Evolutionary conservation across 2,113 vertebrate genomes (phyloP).

Genomic region (Chaetorhynchus papuensis): DNA sequence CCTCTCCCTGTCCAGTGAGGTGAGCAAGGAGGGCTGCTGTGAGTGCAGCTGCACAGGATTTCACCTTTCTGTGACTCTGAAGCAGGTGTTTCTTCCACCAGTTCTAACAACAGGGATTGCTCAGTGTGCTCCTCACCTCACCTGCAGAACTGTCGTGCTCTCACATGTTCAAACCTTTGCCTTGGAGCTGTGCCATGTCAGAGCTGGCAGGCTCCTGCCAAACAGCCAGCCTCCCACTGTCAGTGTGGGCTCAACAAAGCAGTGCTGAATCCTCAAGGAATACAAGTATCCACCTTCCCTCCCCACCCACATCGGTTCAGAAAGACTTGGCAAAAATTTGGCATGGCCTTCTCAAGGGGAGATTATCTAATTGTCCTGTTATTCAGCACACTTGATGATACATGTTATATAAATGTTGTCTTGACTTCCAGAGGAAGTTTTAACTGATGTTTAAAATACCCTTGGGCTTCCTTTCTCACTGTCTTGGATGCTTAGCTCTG

Average conservation of each 20-base stretch:
- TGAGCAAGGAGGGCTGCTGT: background rate
- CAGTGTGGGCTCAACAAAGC: rapidly evolving
- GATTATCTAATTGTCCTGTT: background rate
- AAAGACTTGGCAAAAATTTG: background rate
- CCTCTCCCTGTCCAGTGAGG: background rate
- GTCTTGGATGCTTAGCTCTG: background rate
- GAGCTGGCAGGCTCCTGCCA: background rate
- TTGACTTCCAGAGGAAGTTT: background rate
- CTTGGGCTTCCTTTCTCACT: background rate
- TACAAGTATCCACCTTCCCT: background rate
- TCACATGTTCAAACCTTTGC: rapidly evolving
- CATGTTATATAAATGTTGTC: background rate
- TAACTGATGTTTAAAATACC: background rate
- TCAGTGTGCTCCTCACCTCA: background rate
- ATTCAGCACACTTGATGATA: background rate
- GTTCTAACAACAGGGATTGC: background rate
- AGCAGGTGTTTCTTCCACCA: background rate
- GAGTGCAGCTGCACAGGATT: background rate
- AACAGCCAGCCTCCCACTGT: background rate
- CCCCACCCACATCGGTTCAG: background rate
- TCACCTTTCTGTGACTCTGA: background rate
- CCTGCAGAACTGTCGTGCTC: background rate
- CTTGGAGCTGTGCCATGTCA: background rate
- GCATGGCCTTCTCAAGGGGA: background rate
- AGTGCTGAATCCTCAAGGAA: background rate